Conservation (phyloP, 2,888 invertebrate genomes). For the Dryadula phaetusa region DNA sequence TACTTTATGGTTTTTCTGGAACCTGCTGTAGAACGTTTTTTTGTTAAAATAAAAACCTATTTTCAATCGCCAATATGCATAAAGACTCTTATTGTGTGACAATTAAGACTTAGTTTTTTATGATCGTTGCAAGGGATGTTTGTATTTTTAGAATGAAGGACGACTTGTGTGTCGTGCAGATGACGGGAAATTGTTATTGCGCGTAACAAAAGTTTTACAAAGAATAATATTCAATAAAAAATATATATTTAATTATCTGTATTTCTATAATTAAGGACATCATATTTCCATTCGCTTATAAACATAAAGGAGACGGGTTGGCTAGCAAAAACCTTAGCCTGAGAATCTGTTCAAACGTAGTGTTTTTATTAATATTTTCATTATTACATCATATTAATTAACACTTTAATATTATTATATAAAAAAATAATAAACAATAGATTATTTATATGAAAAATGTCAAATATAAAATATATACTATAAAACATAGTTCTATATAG, state of each 20-base stretch:
- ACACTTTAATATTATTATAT: too few species aligned
- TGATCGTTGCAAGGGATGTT: slow-evolving; percentile 38
- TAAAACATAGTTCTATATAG: not conserved
- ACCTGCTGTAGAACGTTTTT: not conserved
- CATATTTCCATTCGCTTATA: too few species aligned
- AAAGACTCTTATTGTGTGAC: slow-evolving; percentile 3
- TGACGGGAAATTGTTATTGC: slow-evolving; percentile 48
- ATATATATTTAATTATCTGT: too few species aligned
- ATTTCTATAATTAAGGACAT: too few species aligned
- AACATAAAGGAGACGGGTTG: too few species aligned
- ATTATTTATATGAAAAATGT: not conserved
- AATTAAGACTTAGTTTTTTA: slow-evolving; percentile 44
- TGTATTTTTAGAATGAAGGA: slow-evolving; percentile 62
- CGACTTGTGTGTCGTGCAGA: slow-evolving; percentile 58
- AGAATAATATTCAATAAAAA: not conserved
- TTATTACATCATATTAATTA: too few species aligned
- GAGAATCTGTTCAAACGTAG: too few species aligned
- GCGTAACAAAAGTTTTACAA: not conserved
- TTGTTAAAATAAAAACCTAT: not conserved
- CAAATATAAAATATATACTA: not conserved
- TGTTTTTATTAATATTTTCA: too few species aligned
- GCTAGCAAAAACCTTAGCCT: too few species aligned
- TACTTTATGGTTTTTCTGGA: slow-evolving; percentile 21
- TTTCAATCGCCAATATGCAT: slow-evolving; percentile 5
- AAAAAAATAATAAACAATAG: too few species aligned